These are phyloP conservation scores for Trididemnum clinides DNA, from an alignment of 23 tunicate genomes.

Conservation along the genomic window DNA sequence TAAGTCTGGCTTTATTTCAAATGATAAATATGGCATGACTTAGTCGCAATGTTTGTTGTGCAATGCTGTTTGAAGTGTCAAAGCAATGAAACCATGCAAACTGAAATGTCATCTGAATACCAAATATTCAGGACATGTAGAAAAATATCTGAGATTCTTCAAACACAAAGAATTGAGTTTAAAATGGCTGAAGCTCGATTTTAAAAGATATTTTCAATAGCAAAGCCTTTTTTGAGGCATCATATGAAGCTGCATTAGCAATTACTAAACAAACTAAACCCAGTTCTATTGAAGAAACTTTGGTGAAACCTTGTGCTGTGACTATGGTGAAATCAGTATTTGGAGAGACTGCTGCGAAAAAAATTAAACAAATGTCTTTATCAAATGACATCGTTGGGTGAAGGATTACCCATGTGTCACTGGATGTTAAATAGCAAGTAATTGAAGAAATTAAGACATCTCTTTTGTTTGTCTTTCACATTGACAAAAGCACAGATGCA, in stretches of 20 bases:
- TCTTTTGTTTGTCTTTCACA: not conserved
- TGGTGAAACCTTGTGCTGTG: not conserved
- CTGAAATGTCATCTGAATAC: not conserved
- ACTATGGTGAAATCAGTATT: not conserved
- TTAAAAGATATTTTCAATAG: not conserved
- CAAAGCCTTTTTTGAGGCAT: not conserved
- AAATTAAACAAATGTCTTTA: not conserved
- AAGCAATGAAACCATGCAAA: not conserved
- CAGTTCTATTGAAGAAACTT: not conserved
- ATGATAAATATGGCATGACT: no score
- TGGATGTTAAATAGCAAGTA: not conserved
- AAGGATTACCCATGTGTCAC: not conserved
- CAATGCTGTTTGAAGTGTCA: not conserved
- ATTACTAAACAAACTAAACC: not conserved
- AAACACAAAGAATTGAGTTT: not conserved
- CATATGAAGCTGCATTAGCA: no score
- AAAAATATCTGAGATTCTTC: not conserved
- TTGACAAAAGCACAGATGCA: conserved; percentile 9
- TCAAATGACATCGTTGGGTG: not conserved
- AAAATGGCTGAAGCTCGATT: not conserved
- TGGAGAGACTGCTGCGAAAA: not conserved
- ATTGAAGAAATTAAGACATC: not conserved
- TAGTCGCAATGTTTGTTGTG: not conserved
- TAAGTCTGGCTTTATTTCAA: no score
- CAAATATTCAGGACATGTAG: not conserved